phyloP scores from a whole-genome alignment of 2,113 vertebrate species.

The Cisticola juncidis region DNA sequence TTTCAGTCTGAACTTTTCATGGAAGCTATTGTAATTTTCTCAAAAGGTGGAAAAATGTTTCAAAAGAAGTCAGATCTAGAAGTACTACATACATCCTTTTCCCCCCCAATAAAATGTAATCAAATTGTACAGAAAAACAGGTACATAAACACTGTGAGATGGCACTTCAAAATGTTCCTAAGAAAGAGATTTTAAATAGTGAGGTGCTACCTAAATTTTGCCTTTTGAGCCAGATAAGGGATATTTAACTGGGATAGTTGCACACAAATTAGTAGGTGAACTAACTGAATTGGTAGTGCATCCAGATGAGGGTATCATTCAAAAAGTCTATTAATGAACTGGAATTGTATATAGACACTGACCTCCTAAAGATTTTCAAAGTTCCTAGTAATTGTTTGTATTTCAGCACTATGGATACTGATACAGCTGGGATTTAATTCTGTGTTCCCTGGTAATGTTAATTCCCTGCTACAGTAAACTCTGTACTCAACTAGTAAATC shows the following conservation, averaged over 20 bases:
- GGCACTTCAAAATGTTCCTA: neutral
- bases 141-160: neutral
- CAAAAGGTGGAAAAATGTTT: slow-evolving; percentile 18
- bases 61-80: slow-evolving; percentile 20
- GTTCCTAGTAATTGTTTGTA: neutral
- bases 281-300: neutral
- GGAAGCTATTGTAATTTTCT: slow-evolving; percentile 52
- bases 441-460: neutral
- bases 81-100: neutral
- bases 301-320: neutral
- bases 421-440: neutral
- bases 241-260: neutral
- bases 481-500: neutral
- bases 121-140: neutral
- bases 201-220: neutral
- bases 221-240: neutral
- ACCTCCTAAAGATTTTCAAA: neutral
- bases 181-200: neutral
- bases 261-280: neutral
- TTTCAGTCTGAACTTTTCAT: slow-evolving; percentile 59
- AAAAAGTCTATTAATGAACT: neutral
- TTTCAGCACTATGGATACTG: neutral
- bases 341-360: neutral
- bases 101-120: neutral
- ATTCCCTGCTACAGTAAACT: neutral